These are phyloP conservation scores for Cichladusa arquata DNA, from an alignment of 2,113 vertebrate genomes.

Conservation along the genomic window DNA sequence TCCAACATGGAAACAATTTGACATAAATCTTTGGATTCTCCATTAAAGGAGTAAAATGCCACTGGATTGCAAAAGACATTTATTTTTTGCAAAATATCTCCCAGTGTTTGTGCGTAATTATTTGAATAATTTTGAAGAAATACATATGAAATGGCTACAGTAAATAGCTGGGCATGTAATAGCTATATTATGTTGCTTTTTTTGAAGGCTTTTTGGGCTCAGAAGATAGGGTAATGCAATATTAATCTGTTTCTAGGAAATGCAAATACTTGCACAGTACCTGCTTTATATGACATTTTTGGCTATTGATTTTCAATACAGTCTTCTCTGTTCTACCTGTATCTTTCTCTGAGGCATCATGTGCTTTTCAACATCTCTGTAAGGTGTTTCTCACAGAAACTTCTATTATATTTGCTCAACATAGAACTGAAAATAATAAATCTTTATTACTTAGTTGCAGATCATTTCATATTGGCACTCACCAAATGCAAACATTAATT, in stretches of 20 bases:
- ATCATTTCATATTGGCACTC: neutral
- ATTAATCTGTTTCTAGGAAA: neutral
- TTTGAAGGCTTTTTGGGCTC: neutral
- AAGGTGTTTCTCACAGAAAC: neutral
- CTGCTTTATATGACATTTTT: neutral
- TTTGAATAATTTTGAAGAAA: neutral
- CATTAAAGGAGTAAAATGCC: neutral
- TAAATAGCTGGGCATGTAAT: neutral
- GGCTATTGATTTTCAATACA: neutral
- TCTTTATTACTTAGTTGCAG: neutral
- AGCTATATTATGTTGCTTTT: neutral
- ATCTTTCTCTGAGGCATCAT: neutral
- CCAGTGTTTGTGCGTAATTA: neutral
- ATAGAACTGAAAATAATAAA: neutral
- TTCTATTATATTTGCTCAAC: neutral
- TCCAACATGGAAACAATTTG: neutral
- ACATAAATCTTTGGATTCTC: neutral
- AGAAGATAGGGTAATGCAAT: neutral
- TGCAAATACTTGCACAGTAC: neutral
- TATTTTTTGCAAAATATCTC: neutral
- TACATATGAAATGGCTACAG: neutral
- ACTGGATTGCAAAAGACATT: neutral
- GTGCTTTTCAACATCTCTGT: neutral
- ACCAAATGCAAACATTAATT: neutral
- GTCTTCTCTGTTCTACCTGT: neutral